phyloP scores from a whole-genome alignment of 1,140 invertebrate species.

The Paralvinella palmiformis region DNA sequence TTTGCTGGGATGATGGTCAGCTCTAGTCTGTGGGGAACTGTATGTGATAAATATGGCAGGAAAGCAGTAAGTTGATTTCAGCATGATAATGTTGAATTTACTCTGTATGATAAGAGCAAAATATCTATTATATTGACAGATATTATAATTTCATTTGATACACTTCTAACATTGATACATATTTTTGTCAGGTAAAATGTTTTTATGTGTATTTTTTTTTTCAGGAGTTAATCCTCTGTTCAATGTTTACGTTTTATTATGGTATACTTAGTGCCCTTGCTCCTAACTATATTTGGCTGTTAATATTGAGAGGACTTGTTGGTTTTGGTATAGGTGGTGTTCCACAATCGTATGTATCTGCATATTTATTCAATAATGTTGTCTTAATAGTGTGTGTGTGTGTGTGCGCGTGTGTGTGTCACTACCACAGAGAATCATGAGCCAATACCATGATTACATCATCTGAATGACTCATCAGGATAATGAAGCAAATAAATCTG shows the following conservation, averaged over 20 bases:
- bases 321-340: slow-evolving; percentile 95
- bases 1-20: slow-evolving; percentile 96
- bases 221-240: slow-evolving; percentile 78
- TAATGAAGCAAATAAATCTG: too few species aligned
- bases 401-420: too few species aligned
- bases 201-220: slow-evolving; percentile 22
- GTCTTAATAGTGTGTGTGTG: too few species aligned
- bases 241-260: slow-evolving; percentile 83
- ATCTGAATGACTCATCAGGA: too few species aligned
- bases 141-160: too few species aligned
- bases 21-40: slow-evolving; percentile 89
- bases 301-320: slow-evolving; percentile 81
- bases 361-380: not conserved
- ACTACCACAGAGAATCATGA: too few species aligned
- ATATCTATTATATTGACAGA: too few species aligned
- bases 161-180: too few species aligned
- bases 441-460: not conserved
- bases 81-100: too few species aligned
- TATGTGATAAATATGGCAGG: slow-evolving; percentile 89
- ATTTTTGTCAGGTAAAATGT: too few species aligned
- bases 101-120: not conserved
- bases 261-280: slow-evolving; percentile 84
- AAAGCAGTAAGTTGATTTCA: slow-evolving; percentile 61
- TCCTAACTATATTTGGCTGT: slow-evolving; percentile 83
- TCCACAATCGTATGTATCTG: slow-evolving; percentile 82